Conservation (phyloP, 2,797 vertebrate species). For the Sebastes vulpes region DNA sequence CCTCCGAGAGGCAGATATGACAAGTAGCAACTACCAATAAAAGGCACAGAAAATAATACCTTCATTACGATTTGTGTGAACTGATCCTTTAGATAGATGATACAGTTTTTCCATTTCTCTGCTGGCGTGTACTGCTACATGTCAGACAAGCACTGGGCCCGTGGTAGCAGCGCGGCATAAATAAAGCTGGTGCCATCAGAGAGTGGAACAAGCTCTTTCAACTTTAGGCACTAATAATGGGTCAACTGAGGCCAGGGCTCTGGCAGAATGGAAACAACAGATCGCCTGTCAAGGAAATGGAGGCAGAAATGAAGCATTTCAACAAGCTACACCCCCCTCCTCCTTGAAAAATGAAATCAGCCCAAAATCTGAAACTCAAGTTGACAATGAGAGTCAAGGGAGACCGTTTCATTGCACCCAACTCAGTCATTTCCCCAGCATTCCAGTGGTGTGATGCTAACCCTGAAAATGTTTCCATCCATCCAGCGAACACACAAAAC, state of each 20-base stretch:
- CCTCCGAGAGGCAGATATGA: not conserved
- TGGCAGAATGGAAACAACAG: conserved; percentile 27
- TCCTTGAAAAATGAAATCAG: not conserved
- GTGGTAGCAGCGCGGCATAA: not conserved
- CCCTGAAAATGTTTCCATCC: conserved; percentile 19
- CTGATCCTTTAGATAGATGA: not conserved
- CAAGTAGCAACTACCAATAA: not conserved
- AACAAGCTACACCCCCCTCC: not conserved
- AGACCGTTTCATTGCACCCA: conserved; percentile 20
- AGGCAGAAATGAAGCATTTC: not conserved
- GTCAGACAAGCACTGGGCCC: conserved; percentile 24
- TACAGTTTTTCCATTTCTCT: not conserved
- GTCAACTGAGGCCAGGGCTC: not conserved
- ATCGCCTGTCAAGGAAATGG: not conserved
- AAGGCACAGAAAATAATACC: not conserved
- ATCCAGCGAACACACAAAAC: not conserved
- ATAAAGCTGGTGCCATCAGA: conserved; percentile 13
- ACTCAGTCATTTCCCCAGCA: conserved; percentile 31
- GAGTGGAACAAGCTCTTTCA: not conserved
- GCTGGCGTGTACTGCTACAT: not conserved
- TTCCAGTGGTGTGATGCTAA: conserved; percentile 35
- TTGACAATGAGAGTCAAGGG: not conserved
- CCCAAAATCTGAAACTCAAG: conserved; percentile 5
- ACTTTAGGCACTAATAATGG: conserved; percentile 14
- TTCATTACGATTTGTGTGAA: not conserved